phyloP scores from a whole-genome alignment of 2,888 invertebrate genomes.

The Allacma fusca region DNA sequence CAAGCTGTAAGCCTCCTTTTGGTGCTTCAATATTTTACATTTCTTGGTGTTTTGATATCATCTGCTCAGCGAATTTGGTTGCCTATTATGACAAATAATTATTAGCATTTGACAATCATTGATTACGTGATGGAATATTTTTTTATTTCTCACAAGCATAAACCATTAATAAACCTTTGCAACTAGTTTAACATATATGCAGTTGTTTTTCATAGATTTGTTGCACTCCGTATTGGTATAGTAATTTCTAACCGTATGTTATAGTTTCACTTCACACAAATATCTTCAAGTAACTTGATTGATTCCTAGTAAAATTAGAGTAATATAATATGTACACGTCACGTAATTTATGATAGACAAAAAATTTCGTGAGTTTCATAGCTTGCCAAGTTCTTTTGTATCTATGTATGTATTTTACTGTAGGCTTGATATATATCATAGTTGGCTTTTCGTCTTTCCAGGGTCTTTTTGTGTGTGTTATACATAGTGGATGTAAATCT shows the following conservation, averaged over 20 bases:
- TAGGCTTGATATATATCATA: too few species aligned
- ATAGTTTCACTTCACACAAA: background rate
- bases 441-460: too few species aligned
- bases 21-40: slow-evolving; percentile 51
- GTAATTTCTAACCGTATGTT: background rate
- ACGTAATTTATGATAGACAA: background rate
- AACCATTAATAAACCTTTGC: background rate
- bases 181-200: background rate
- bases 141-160: background rate
- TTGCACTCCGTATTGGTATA: background rate
- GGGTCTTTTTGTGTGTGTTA: too few species aligned
- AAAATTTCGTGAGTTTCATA: background rate
- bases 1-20: slow-evolving; percentile 96
- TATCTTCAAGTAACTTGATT: too few species aligned
- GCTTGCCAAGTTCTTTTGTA: too few species aligned
- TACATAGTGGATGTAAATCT: too few species aligned
- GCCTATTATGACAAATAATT: background rate
- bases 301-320: background rate
- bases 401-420: too few species aligned
- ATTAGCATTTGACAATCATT: background rate
- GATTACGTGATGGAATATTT: background rate
- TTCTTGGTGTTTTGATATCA: slow-evolving; percentile 34
- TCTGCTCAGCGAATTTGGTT: slow-evolving; percentile 1
- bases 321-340: background rate
- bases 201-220: background rate